Evolutionary conservation across 2,888 invertebrate genomes (phyloP), one percentile per base, ranked within the genome.

Genomic region (Dolomedes plantarius): DNA sequence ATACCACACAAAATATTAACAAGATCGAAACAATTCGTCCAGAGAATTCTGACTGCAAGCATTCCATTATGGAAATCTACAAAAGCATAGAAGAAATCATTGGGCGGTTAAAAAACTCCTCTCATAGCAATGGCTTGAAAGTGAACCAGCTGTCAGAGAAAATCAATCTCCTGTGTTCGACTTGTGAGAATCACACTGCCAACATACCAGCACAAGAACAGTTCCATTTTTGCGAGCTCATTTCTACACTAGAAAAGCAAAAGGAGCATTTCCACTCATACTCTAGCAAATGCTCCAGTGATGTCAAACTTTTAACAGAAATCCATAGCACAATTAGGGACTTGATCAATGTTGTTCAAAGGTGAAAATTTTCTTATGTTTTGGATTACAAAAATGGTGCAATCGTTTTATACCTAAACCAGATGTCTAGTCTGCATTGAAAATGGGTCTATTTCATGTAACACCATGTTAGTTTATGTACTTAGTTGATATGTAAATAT

Each of bases 141-240:
- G 95, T 96, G 94, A 92, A 95, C 82, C 95, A 95, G 89, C 92
- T 96, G 29, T 95, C 95, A 13, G 96, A 96, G 90, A 95, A 95
- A 77, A 94, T 93, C 90, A 95, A 96, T 89, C 93, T 95, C 88
- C 93, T 98, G 89, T 95, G 96, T 90, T 94, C 94, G 23, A 94
- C 95, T 89, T 97, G 97, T 92, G 94, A 95, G 90, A 94, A 95
- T 89, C 96, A 95, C 90, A 95, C 96, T 27, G 97, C 97, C 89
- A 93, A 93, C 88, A 94, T 96, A 90, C 95, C 96, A 11, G 95
- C 96, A 29, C 96, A 96, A 90, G 94, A 95, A 77, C 95, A 97
- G 90, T 97, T 97, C 91, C 95, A 97, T 90, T 95, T 96, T 90
- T 94, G 96, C 62, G 95, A 95, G 91, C 91, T 95, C 87, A 93